Percentiles rank a stretch among this genome's conserved stretches.
phyloP scores from a whole-genome alignment of 1,140 invertebrate species.

The Drosophila bipectinata region DNA sequence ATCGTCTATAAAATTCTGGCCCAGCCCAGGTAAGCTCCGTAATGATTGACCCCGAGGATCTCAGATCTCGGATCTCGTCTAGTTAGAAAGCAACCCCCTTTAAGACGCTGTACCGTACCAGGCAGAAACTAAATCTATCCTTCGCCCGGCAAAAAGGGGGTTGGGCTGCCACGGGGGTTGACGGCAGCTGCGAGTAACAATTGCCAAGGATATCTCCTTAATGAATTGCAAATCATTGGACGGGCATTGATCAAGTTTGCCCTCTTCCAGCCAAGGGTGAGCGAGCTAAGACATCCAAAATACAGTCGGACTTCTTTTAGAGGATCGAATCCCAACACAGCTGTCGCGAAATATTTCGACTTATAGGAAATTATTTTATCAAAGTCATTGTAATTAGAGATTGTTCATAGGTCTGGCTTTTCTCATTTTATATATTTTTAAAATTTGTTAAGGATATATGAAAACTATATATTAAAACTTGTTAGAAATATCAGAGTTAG shows the following conservation, averaged over 20 bases:
- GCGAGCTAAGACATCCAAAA: conserved; percentile 29
- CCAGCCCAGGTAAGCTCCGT: conserved; percentile 37
- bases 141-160: conserved; percentile 26
- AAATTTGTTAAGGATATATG: too few species aligned
- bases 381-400: not conserved
- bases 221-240: conserved; percentile 53
- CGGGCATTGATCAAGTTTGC: conserved; percentile 47
- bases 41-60: conserved; percentile 40
- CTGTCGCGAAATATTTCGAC: conserved; percentile 8
- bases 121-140: conserved; percentile 20
- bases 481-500: too few species aligned
- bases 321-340: conserved; percentile 5
- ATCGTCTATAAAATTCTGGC: conserved; percentile 16
- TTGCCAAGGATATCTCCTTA: conserved; percentile 47
- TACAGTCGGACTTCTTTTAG: conserved; percentile 3
- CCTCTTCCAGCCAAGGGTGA: conserved; percentile 24
- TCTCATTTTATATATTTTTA: not conserved
- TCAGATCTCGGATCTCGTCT: not conserved
- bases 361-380: not conserved
- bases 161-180: conserved; percentile 40
- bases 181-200: conserved; percentile 40
- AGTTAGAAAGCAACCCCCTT: conserved; percentile 38
- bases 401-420: not conserved
- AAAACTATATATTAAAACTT: too few species aligned
- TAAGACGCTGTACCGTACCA: conserved; percentile 20